A percentile compares a stretch with the other conserved stretches of the same genome.
These are phyloP conservation scores for Apostichopus leukothele DNA, from an alignment of 53 echinoderm and acorn worm species.

Conservation along the genomic window DNA sequence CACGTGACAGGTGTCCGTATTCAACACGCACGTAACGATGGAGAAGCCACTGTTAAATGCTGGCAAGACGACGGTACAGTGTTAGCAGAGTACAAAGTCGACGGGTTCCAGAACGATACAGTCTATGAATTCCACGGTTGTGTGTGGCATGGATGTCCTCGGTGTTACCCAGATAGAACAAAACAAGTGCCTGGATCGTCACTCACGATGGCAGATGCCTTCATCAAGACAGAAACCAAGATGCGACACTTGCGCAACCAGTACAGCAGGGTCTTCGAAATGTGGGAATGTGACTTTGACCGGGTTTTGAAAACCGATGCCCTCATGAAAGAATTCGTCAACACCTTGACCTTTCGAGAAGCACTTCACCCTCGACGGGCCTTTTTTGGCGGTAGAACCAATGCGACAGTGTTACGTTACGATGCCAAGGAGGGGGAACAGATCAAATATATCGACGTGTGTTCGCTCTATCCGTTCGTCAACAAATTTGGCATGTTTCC, in stretches of 20 bases:
- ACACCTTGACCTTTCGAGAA: background rate
- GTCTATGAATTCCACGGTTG: constrained; percentile 60
- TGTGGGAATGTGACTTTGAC: constrained; percentile 66
- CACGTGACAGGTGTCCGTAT: constrained; percentile 30
- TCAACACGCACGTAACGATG: constrained; percentile 51
- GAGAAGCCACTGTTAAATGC: constrained; percentile 2
- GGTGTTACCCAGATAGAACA: background rate
- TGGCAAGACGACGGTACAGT: background rate
- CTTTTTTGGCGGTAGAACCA: constrained; percentile 61
- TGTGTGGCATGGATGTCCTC: constrained; percentile 56
- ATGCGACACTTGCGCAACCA: background rate
- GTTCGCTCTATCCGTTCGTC: constrained; percentile 56
- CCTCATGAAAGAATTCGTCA: constrained; percentile 22
- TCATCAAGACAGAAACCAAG: background rate
- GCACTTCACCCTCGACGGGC: constrained; percentile 56
- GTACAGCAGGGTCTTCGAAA: background rate
- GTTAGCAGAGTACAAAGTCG: too few species aligned
- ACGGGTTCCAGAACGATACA: background rate
- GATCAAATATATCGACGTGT: constrained; percentile 68
- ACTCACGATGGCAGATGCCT: too few species aligned
- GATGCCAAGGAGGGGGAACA: background rate
- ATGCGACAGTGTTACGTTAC: constrained; percentile 39
- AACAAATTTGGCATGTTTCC: constrained; percentile 57
- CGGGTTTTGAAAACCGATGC: constrained; percentile 9
- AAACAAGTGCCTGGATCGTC: background rate